Evolutionary conservation across 2,797 vertebrate genomes (phyloP), one percentile per base, ranked within the genome.

Genomic region (Protonibea diacanthus): DNA sequence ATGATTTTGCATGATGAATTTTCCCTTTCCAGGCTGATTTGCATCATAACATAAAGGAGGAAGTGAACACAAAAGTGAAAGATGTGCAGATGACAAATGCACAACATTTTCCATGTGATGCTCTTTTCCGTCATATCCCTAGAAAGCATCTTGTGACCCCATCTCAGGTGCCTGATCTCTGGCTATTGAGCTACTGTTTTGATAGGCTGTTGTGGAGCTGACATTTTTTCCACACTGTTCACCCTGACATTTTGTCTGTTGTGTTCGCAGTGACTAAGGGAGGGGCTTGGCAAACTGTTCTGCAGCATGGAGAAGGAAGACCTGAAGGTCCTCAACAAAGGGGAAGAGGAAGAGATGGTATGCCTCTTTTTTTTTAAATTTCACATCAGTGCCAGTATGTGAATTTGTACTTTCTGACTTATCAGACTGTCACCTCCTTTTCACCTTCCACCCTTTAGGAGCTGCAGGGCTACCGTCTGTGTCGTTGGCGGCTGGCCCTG

Each of bases 261-360:
- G 48, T 85, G 67, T 81, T 89, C 88, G 21, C 88, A 96, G 94
- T 93, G 81, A 93, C 84, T 83, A 85, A 88, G 81, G 86, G 80
- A 85, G 85, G 71, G 83, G 82, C 86, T 91, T 82, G 81, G 78
- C 79, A 87, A 85, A 87, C 89, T 64, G 61, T 88, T 92, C 75
- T 85, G 85, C 88, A 97, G 92, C 86, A 99, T 99, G 98, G 98
- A 97, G 92, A 98, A 96, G 86, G 96, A 97, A 92, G 96, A 97
- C 83, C 91, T 95, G 73, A 98, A 97, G 85, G 89, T 96, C 77
- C 91, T 99, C 88, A 99, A 99, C 92, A 95, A 97, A 89, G 96
- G 94, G 71, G 95, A 97, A 82, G 98, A 99, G 88, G 98, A 99
- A 90, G 98, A 99, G 94, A 97, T 99, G 98, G 98, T 99, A 93